Base-by-base conservation (phyloP, 2,113 vertebrate genomes). In the Neotoma lepida region DNA sequence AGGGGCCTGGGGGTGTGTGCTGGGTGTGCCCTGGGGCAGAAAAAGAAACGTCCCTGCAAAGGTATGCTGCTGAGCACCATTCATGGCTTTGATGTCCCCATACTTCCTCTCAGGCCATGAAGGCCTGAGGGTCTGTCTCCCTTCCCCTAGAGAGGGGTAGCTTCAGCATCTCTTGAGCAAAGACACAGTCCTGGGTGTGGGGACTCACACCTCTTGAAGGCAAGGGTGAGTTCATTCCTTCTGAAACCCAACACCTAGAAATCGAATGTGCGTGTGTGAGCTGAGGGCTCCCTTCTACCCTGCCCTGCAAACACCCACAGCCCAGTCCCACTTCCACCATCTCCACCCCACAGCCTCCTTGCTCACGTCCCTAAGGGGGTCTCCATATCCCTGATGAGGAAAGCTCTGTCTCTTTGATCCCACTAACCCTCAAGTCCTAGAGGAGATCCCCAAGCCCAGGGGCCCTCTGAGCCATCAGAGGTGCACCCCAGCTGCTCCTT, bases 231-330 rank as follows among this genome's bases (percentile, higher is more conserved):
- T 74, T 91, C 4, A 24, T 44, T 22, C 14, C 70, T 33, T 64
- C 70, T 63, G 49, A 86, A 80, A 20, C 22, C 44, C 39, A 88
- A 33, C 51, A 70, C 46, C 86, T 39, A 7, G 28, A 41, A 44
- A 56, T 35, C 9, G 39, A 49, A 12, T 8, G 22, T 30, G 2
- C 2, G 18, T 1, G 22, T 3, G 18, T 1, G 0, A 33, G 22
- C 85, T 41, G 4, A n/a, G 46, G 73, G 8, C 39, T 61, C 26
- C 49, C 56, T 24, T 33, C 44, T 33, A 61, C 49, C 26, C 4
- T 2, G 41, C 26, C 5, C 71, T 35, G 0, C 8, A 2, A 54
- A 49, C 70, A 41, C 22, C 49, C 64, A 17, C 46, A 58, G 10
- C 24, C 15, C 56, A 22, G 28, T 28, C 15, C 4, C 49, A 51